Percentiles rank a stretch among this genome's conserved stretches.
These are phyloP conservation scores for Amphimallon solstitiale DNA, from an alignment of 2,888 invertebrate genomes.

Conservation along the genomic window DNA sequence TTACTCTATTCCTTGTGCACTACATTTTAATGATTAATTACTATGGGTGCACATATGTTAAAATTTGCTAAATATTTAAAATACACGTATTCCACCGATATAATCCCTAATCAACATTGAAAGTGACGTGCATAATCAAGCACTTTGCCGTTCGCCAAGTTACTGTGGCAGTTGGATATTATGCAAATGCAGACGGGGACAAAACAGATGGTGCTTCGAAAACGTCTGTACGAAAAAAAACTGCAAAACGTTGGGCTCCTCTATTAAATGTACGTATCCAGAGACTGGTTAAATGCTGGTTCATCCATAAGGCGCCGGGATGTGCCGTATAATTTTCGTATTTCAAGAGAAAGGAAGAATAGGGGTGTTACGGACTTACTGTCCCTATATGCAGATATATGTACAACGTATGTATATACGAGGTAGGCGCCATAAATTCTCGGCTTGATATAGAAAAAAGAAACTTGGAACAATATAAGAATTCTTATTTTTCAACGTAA, in stretches of 20 bases:
- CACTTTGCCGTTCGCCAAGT: slow-evolving; percentile 49
- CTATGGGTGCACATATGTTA: no score
- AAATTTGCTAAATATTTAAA: slow-evolving; percentile 48
- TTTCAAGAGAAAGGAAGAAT: slow-evolving; percentile 27
- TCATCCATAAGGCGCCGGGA: slow-evolving; percentile 41
- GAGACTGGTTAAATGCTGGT: slow-evolving; percentile 43
- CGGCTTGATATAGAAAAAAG: no score
- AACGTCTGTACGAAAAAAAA: slow-evolving; percentile 44
- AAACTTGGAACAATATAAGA: no score
- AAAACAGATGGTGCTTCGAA: slow-evolving; percentile 54
- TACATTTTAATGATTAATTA: no score
- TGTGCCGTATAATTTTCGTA: slow-evolving; percentile 44
- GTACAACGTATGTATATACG: background rate
- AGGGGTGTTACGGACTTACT: background rate
- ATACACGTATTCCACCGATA: slow-evolving; percentile 50
- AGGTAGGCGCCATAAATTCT: no score
- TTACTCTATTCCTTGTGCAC: no score
- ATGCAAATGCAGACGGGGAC: slow-evolving; percentile 52
- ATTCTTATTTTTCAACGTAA: no score
- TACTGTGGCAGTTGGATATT: slow-evolving; percentile 58
- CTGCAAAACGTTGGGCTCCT: slow-evolving; percentile 45
- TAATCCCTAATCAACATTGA: slow-evolving; percentile 59
- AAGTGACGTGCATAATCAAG: slow-evolving; percentile 56
- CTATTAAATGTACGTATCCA: slow-evolving; percentile 53
- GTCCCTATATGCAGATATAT: slow-evolving; percentile 1